Evolutionary conservation across 2,113 vertebrate genomes (phyloP).

Genomic region (Podiceps cristatus): DNA sequence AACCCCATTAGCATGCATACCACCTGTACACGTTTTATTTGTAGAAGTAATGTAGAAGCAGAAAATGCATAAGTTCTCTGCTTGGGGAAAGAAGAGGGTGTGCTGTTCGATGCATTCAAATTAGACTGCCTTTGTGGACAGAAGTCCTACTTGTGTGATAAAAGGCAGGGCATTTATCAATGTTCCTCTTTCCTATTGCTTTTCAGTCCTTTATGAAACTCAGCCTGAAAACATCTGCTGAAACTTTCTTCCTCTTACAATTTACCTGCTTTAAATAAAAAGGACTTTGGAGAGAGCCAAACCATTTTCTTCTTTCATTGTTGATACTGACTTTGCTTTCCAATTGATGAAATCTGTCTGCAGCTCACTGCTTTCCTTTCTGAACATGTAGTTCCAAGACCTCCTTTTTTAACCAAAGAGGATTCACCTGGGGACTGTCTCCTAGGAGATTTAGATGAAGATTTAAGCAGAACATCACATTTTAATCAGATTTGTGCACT

Average conservation of each 20-base stretch:
- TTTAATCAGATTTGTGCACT: conserved; percentile 65
- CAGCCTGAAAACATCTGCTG: conserved; percentile 63
- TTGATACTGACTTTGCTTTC: conserved; percentile 60
- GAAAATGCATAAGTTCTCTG: conserved; percentile 64
- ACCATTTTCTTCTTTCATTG: conserved; percentile 56
- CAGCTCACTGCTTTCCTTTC: conserved; percentile 51
- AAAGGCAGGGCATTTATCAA: conserved; percentile 73
- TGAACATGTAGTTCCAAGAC: conserved; percentile 67
- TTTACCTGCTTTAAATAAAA: conserved; percentile 44
- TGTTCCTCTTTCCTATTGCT: conserved; percentile 68
- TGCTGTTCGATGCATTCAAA: conserved; percentile 73
- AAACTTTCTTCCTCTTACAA: conserved; percentile 30
- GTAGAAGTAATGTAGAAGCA: conserved; percentile 55
- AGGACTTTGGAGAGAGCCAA: conserved; percentile 33
- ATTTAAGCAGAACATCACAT: conserved; percentile 54
- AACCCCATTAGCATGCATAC: conserved; percentile 57
- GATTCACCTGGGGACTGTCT: conserved; percentile 53
- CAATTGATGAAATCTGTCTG: conserved; percentile 42
- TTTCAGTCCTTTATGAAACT: conserved; percentile 76
- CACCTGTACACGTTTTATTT: conserved; percentile 69
- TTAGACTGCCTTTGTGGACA: conserved; percentile 73
- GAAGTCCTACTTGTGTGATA: conserved; percentile 68
- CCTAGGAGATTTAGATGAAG: conserved; percentile 48
- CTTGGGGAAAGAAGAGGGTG: conserved; percentile 48
- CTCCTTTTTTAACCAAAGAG: conserved; percentile 54